Conservation (phyloP, 2,113 vertebrate species). For the Tenebrosternarchus preto region DNA sequence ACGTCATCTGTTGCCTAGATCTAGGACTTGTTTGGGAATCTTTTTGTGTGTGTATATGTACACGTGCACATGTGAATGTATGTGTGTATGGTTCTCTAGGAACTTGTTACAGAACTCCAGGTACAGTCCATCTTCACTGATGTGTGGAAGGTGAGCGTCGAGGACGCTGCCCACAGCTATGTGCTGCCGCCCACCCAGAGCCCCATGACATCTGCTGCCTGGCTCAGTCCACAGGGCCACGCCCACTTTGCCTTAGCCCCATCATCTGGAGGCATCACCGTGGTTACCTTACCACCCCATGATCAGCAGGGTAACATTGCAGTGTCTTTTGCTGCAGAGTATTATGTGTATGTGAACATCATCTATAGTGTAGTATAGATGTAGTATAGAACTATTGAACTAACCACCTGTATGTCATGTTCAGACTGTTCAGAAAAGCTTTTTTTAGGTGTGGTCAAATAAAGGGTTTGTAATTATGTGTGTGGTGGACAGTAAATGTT, state of each 20-base stretch:
- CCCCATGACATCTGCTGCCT: conserved; percentile 71
- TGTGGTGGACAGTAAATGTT: neutral
- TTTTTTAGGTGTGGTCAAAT: too few species aligned
- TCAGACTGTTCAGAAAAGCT: too few species aligned
- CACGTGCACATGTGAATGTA: neutral
- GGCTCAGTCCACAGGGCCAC: conserved; percentile 86
- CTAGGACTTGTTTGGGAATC: neutral
- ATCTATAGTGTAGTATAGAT: too few species aligned
- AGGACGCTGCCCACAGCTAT: conserved; percentile 78
- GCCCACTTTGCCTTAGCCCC: conserved; percentile 87
- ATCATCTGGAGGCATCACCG: conserved; percentile 81
- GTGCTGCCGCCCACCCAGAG: conserved; percentile 75
- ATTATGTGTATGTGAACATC: too few species aligned
- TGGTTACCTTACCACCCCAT: conserved; percentile 83
- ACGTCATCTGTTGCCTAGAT: conserved; percentile 75
- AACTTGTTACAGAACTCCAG: conserved; percentile 85
- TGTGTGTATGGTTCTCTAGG: conserved; percentile 67
- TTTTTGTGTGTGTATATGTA: neutral
- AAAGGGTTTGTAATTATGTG: neutral
- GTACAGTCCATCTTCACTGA: conserved; percentile 93
- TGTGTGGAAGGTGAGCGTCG: conserved; percentile 82
- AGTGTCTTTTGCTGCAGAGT: too few species aligned
- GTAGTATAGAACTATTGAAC: too few species aligned
- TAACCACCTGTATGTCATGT: too few species aligned
- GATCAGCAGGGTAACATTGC: conserved; percentile 76